Evolutionary conservation across 1,140 invertebrate genomes (phyloP), one percentile per base, ranked within the genome.

Genomic region (Portunus trituberculatus): DNA sequence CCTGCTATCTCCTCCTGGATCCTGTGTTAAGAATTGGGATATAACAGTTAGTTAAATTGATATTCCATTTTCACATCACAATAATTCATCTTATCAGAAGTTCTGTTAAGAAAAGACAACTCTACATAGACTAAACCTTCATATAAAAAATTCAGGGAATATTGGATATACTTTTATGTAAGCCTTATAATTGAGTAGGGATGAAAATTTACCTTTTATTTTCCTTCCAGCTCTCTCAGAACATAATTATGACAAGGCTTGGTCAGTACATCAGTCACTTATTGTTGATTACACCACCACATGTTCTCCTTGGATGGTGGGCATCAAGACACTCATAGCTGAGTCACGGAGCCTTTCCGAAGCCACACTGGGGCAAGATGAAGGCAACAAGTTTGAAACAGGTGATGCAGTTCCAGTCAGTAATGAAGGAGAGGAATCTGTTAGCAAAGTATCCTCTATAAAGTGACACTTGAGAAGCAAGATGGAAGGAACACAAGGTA

Each of bases 271-370:
- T 52, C 94, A 93, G 39, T 89, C 89, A 14, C 91, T 95, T 28
- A 95, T 95, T 48, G 94, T 95, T n/a, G 94, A 95, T 48, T 95
- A 86, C 91, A 95, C 94, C 83, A 95, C 91, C 48, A 29, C 92
- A 7, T 95, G 94, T 92, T 93, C 94, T 20, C 59, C 94, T 4
- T 95, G 94, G 94, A 95, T 95, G 94, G 91, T 95, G 46, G 94
- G 94, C 31, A 25, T 95, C 45, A 95, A 95, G 90, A 92, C 91
- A 12, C 46, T 95, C 16, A 92, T 95, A 20, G 16, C 94, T 20
- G 94, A 95, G n/a, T 76, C 48, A 31, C 90, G 83, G 14, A 86
- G 52, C 20, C 46, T 82, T 3, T 46, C 67, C 29, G 39, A 83
- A 29, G 20, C 16, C 31, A 31, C 10, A 52, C 12, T 46, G 14